Evolutionary conservation across 1,140 invertebrate species (phyloP).

Genomic region (Goniozus legneri): DNA sequence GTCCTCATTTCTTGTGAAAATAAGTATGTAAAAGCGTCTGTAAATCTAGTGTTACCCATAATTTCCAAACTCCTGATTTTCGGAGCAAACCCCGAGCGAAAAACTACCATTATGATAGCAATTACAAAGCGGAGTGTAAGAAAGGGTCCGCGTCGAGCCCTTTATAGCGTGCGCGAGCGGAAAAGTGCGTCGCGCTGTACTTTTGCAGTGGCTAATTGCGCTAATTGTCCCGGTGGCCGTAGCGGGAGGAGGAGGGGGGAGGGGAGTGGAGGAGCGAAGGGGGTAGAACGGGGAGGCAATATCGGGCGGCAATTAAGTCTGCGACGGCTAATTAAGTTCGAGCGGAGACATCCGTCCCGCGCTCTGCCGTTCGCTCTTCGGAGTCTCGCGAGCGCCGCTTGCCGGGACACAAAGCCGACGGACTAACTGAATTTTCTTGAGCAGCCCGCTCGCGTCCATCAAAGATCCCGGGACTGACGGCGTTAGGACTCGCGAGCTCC

Average conservation of each 20-base stretch:
- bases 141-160: too few species aligned
- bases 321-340: conserved; percentile 45
- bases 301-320: conserved; percentile 48
- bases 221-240: conserved; percentile 48
- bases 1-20: too few species aligned
- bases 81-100: background rate
- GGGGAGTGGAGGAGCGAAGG: too few species aligned
- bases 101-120: too few species aligned
- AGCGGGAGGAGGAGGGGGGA: too few species aligned
- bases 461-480: conserved; percentile 36
- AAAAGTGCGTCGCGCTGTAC: conserved; percentile 30
- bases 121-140: too few species aligned
- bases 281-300: too few species aligned
- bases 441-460: conserved; percentile 49
- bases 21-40: too few species aligned
- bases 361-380: conserved; percentile 25
- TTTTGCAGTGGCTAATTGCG: conserved; percentile 43
- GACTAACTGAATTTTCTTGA: conserved; percentile 56
- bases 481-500: background rate
- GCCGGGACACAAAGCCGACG: conserved; percentile 50
- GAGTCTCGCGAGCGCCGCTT: conserved; percentile 9
- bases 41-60: too few species aligned
- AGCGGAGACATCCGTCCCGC: conserved; percentile 42
- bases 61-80: background rate
- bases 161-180: too few species aligned